A percentile compares a stretch with the other conserved stretches of the same genome.
Evolutionary conservation across 2,888 invertebrate genomes (phyloP).

Genomic region (Ametastegia equiseti): DNA sequence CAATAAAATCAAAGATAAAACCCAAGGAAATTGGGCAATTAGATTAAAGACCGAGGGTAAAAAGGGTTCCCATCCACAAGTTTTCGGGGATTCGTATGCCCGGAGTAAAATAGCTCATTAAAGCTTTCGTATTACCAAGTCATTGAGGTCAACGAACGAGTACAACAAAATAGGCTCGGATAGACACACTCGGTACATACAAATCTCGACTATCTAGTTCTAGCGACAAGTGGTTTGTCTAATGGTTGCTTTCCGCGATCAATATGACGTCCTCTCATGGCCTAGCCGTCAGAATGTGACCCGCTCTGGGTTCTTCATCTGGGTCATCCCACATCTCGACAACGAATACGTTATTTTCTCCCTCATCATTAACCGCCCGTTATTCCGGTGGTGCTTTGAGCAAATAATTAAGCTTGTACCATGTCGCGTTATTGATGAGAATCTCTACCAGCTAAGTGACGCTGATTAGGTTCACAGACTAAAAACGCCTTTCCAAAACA

Average conservation of each 20-base stretch:
- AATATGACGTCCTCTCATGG: constrained; percentile 48
- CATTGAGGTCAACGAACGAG: constrained; percentile 1
- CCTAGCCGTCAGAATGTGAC: constrained; percentile 9
- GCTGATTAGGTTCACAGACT: not conserved
- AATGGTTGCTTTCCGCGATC: constrained; percentile 55
- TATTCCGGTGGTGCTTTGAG: not conserved
- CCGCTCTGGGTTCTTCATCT: constrained; percentile 21
- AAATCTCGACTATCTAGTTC: constrained; percentile 43
- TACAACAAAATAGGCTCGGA: not conserved
- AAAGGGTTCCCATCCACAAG: not conserved
- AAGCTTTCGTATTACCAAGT: not conserved
- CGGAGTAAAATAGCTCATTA: not conserved
- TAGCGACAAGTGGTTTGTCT: constrained; percentile 53
- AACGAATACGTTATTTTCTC: constrained; percentile 10
- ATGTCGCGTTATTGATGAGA: not conserved
- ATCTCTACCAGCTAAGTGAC: not conserved
- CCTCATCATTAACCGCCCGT: not conserved
- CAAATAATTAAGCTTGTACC: constrained; percentile 22
- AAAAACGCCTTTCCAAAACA: too few relatives aligned
- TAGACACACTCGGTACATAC: not conserved
- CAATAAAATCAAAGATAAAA: not conserved
- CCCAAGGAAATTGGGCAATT: not conserved
- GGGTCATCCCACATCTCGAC: constrained; percentile 40
- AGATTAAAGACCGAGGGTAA: not conserved
- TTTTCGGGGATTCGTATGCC: not conserved